Base-by-base conservation (phyloP, 2,113 vertebrate genomes). In the Nicator chloris region DNA sequence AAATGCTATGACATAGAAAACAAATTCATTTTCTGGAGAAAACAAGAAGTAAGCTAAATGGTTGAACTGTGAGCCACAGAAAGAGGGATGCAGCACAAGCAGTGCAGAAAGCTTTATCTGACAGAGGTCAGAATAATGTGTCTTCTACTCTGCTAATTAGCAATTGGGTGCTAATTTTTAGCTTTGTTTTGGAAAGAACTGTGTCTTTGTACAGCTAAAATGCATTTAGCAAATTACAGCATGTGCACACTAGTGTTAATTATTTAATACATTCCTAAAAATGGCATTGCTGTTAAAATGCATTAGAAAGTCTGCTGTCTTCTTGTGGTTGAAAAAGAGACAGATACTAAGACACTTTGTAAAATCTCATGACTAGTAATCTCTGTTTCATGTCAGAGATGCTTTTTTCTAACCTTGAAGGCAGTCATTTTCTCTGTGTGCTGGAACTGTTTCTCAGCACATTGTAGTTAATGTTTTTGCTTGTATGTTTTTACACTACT, bases 211-310 rank as follows among this genome's bases (percentile, higher is more conserved):
- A 44, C n/a, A 30, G 28, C 31, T 90, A 47, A 90, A 93, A 88
- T 93, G 9, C 45, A 64, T 63, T 82, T 77, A 88, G 54, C 31
- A 88, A 88, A 88, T 88, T 86, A 47, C 35, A 70, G 35, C 30
- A 26, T 73, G 44, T 70, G n/a, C n/a, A 51, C 47, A 47, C 6
- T 39, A 13, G 17, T 44, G 39, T 89, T 79, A 82, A 91, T 82
- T 92, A 68, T 79, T 85, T 88, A 66, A 94, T 86, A 35, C 30
- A 22, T 66, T 92, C n/a, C 71, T 80, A 51, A 85, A 92, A 88
- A 77, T 56, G 13, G 3, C 49, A 44, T 61, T 88, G 30, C 50
- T 78, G 59, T 92, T 85, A 45, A 87, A 86, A 61, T 5, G 7
- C 27, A 13, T 63, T 70, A 63, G 26, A 51, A 83, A 83, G 22